Conservation (phyloP, 2,113 vertebrate species). For the Gracilinanus agilis region DNA sequence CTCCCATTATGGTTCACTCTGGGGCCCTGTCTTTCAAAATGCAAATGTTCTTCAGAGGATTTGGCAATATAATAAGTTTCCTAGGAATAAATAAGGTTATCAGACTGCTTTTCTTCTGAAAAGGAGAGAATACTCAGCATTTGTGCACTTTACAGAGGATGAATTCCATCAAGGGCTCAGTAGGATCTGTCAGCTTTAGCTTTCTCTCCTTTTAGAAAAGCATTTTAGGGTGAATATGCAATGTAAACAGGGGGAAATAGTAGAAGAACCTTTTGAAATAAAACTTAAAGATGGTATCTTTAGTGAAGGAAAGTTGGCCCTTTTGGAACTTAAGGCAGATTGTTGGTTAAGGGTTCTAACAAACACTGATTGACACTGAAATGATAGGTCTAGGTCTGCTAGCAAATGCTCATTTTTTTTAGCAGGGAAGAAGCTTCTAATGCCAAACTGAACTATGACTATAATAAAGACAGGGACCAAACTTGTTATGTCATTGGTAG, state of each 20-base stretch:
- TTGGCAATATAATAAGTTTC: background rate
- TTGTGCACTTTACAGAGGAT: background rate
- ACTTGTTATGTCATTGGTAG: background rate
- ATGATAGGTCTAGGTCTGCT: background rate
- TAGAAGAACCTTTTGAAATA: background rate
- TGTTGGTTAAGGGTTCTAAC: background rate
- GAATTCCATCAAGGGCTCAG: background rate
- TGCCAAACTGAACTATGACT: background rate
- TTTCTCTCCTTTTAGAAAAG: background rate
- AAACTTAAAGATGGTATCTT: background rate
- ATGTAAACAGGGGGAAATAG: background rate
- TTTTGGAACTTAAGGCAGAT: no score
- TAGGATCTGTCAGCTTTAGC: conserved; percentile 7
- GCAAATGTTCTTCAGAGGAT: background rate
- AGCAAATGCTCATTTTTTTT: background rate
- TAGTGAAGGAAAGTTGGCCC: background rate
- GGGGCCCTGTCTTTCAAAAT: background rate
- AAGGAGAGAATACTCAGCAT: background rate
- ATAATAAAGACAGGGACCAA: background rate
- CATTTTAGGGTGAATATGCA: background rate
- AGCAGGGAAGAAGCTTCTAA: background rate
- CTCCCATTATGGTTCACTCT: background rate
- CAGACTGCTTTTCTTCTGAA: background rate
- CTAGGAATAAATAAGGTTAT: background rate
- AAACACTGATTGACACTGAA: background rate